phyloP scores from a whole-genome alignment of 2,888 invertebrate genomes.

The Patella pellucida region DNA sequence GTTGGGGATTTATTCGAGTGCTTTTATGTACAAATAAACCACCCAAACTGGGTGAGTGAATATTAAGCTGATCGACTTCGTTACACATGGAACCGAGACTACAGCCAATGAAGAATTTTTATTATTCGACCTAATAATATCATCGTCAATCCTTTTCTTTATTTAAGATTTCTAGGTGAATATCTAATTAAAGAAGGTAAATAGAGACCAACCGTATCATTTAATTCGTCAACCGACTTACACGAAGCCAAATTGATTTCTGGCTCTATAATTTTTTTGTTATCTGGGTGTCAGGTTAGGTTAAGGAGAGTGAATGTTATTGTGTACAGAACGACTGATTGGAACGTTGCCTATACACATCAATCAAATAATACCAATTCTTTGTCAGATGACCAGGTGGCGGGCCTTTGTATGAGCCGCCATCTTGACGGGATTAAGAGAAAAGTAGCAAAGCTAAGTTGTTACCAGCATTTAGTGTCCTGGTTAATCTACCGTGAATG shows the following conservation, averaged over 20 bases:
- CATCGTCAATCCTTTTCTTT: neutral
- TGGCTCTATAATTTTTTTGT: neutral
- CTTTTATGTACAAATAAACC: too few species aligned
- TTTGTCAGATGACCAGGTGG: constrained; percentile 20
- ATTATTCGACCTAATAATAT: too few species aligned
- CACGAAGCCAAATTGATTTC: constrained; percentile 7
- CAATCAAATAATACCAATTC: constrained; percentile 5
- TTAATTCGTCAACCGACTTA: neutral
- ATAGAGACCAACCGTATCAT: neutral
- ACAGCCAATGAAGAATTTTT: too few species aligned
- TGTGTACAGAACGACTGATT: neutral
- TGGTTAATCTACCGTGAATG: neutral
- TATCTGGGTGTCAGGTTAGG: neutral
- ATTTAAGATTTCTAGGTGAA: neutral
- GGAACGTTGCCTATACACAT: neutral
- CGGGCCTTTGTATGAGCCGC: neutral
- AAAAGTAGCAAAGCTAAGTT: neutral
- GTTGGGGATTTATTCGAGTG: too few species aligned
- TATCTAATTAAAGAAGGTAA: constrained; percentile 4
- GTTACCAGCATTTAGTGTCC: neutral
- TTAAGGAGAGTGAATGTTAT: neutral
- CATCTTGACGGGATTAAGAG: neutral
- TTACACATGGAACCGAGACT: too few species aligned
- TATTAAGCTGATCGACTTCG: too few species aligned
- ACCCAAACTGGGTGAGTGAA: too few species aligned